phyloP scores from a whole-genome alignment of 2,797 vertebrate species.

The Gorsachius magnificus region DNA sequence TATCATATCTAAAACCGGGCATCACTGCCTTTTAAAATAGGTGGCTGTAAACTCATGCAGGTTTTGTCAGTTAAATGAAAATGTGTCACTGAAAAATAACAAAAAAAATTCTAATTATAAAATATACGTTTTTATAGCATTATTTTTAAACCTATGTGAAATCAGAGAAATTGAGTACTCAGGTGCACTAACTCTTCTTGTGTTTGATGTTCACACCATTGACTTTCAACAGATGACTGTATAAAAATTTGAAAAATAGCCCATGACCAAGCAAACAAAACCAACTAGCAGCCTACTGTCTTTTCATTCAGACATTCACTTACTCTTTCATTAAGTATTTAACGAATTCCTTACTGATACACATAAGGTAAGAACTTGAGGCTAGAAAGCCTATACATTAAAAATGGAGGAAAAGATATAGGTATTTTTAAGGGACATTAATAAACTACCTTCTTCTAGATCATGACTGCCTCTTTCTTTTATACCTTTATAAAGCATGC shows the following conservation, averaged over 20 bases:
- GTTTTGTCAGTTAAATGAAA: neutral
- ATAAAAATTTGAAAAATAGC: neutral
- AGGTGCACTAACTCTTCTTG: neutral
- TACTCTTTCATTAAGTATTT: neutral
- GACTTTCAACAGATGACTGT: neutral
- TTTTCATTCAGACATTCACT: neutral
- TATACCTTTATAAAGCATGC: neutral
- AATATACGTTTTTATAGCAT: neutral
- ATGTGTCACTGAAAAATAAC: neutral
- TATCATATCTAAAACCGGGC: neutral
- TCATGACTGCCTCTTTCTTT: neutral
- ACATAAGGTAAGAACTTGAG: neutral
- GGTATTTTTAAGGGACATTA: neutral
- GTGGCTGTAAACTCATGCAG: neutral
- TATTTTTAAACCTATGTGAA: neutral
- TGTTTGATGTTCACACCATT: neutral
- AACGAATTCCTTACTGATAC: neutral
- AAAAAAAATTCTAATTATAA: neutral
- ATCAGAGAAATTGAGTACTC: neutral
- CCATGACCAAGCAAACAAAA: neutral
- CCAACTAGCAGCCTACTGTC: neutral
- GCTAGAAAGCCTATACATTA: neutral
- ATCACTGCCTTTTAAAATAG: neutral
- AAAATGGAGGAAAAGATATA: neutral
- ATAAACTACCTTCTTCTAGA: neutral